Conservation (phyloP, 2,888 invertebrate species). For the Sphaerophoria rueppellii region DNA sequence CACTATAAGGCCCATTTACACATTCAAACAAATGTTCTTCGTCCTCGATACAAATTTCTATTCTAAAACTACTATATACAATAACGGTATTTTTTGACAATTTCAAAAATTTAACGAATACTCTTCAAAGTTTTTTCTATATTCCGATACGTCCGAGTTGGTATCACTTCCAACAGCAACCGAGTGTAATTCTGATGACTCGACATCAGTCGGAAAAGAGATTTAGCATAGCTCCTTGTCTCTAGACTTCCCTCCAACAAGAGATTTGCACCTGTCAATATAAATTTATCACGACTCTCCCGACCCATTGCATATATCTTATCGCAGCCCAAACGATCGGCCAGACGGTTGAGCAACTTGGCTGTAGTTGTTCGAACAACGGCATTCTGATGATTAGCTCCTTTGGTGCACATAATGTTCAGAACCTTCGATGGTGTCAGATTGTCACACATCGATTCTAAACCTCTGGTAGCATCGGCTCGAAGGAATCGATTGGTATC, state of each 20-base stretch:
- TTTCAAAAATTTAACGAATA: slow-evolving; percentile 74
- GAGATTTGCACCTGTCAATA: slow-evolving; percentile 91
- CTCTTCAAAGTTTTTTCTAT: slow-evolving; percentile 89
- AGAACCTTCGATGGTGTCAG: slow-evolving; percentile 88
- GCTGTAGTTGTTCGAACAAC: slow-evolving; percentile 93
- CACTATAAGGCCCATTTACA: neutral
- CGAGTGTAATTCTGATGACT: slow-evolving; percentile 89
- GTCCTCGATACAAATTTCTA: neutral
- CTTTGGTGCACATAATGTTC: slow-evolving; percentile 86
- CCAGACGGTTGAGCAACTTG: slow-evolving; percentile 88
- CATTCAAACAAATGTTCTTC: neutral
- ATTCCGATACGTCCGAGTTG: slow-evolving; percentile 89
- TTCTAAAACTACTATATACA: slow-evolving; percentile 48
- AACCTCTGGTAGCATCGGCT: slow-evolving; percentile 90
- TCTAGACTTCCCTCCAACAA: slow-evolving; percentile 93
- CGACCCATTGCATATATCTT: slow-evolving; percentile 88
- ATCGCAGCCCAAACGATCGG: slow-evolving; percentile 89
- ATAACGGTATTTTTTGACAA: neutral
- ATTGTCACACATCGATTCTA: slow-evolving; percentile 91
- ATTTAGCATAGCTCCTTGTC: slow-evolving; percentile 91
- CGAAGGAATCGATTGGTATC: slow-evolving; percentile 97
- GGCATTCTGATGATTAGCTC: slow-evolving; percentile 92
- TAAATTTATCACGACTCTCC: slow-evolving; percentile 90
- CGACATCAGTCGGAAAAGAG: slow-evolving; percentile 88
- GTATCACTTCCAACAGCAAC: slow-evolving; percentile 90